Conservation (phyloP, 2,888 invertebrate species). For the Phalera bucephala region DNA sequence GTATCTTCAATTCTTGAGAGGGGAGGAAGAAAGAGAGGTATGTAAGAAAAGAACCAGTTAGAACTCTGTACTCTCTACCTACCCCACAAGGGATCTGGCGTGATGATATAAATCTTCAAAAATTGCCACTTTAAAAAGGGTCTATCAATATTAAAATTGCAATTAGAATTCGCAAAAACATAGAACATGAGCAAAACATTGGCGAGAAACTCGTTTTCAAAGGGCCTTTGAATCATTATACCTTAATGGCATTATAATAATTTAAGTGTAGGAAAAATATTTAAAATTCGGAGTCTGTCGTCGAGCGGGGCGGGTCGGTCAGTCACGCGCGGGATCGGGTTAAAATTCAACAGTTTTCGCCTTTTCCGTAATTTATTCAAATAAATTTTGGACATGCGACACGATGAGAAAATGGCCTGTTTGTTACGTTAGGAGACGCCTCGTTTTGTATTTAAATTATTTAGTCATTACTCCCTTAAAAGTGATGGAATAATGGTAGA, state of each 20-base stretch:
- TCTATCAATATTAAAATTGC: no score
- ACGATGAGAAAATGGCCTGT: conserved; percentile 57
- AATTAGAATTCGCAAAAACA: not conserved
- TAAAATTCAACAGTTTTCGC: conserved; percentile 74
- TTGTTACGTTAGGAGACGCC: conserved; percentile 35
- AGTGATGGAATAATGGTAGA: conserved; percentile 24
- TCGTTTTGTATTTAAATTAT: conserved; percentile 35
- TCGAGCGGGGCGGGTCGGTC: conserved; percentile 18
- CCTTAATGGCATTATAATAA: conserved; percentile 38
- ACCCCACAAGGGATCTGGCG: no score
- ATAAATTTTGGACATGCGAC: conserved; percentile 69
- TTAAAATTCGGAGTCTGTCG: conserved; percentile 45
- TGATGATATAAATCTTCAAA: no score
- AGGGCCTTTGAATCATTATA: conserved; percentile 28
- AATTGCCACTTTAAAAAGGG: no score
- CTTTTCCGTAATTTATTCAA: conserved; percentile 71
- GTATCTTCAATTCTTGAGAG: no score
- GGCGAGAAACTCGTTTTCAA: conserved; percentile 10
- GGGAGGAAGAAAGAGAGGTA: no score
- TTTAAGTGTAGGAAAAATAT: conserved; percentile 38
- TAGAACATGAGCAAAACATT: conserved; percentile 1
- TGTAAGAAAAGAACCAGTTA: no score
- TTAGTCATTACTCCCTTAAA: conserved; percentile 28
- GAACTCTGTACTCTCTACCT: no score
- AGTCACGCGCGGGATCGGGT: conserved; percentile 56